Base-by-base conservation (phyloP, 2,888 invertebrate species). In the Trichopoda pennipes region DNA sequence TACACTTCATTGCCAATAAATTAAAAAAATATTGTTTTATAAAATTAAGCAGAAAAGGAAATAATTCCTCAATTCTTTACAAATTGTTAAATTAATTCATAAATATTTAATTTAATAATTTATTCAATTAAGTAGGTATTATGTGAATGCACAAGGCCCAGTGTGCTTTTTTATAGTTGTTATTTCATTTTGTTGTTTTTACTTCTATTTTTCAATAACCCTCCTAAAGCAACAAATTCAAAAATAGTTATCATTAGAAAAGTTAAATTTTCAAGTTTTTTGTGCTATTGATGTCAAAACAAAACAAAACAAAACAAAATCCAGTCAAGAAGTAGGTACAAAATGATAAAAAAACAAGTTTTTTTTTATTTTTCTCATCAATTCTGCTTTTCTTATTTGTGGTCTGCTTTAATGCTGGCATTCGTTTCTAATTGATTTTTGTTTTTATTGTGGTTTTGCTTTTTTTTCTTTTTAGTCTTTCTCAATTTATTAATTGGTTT, bases 281-380 rank as follows among this genome's bases (percentile, higher is more conserved):
- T 51, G n/a, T 56, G 10, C 44, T 44, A 32, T 28, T 42, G 1
- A 14, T 69, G 23, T 69, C n/a, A 19, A 68, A 21, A 51, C 4
- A 28, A 28, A 28, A 28, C n/a, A n/a, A 28, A 28, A 53, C 7
- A 35, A 68, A 68, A 42, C 28, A 23, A 55, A 14, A 23, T 53
- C 47, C 21, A 10, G 23, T n/a, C 2, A 28, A 2, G 28, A 28
- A 28, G 28, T 28, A 28, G 32, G 14, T 63, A 51, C 32, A 70
- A 64, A 12, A 28, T 58, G 19, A 19, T 58, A 49, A 60, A 35
- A 51, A 76, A 69, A 69, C 76, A 61, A 69, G 76, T 68, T 76
- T 38, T 19, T 17, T 47, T 17, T 42, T 53, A 10, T 51, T 61
- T 16, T 42, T 28, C 21, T 38, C 19, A 19, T 21, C 28, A 19